Conservation (phyloP, 2,888 invertebrate genomes). For the Papilio gigon region DNA sequence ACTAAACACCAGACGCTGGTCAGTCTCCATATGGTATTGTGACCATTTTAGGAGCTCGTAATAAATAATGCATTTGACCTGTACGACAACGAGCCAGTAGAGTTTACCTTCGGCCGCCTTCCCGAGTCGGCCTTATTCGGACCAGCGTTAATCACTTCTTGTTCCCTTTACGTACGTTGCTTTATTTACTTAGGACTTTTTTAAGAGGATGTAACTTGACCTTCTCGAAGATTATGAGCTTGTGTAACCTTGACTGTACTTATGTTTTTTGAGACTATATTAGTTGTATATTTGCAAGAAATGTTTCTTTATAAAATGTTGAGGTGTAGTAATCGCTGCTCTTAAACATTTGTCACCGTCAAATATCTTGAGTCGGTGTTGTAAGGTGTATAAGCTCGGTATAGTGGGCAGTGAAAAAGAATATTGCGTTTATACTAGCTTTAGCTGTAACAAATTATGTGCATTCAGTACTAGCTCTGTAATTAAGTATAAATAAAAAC, state of each 20-base stretch:
- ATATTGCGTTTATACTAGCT: too few species aligned
- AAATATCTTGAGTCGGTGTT: neutral
- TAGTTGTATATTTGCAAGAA: neutral
- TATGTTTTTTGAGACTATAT: neutral
- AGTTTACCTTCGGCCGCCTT: constrained; percentile 56
- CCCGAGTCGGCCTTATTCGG: constrained; percentile 62
- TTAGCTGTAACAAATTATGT: neutral
- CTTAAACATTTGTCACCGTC: neutral
- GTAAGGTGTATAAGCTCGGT: too few species aligned
- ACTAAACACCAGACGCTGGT: constrained; percentile 58
- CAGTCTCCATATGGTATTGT: constrained; percentile 57
- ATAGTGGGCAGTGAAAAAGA: too few species aligned
- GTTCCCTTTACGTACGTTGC: constrained; percentile 47
- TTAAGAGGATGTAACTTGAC: constrained; percentile 26
- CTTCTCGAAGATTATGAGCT: constrained; percentile 3
- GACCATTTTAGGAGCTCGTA: constrained; percentile 61
- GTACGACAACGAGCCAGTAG: constrained; percentile 54
- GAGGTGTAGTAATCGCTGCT: neutral
- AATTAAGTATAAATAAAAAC: constrained; percentile 32
- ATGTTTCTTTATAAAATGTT: neutral
- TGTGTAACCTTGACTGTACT: neutral
- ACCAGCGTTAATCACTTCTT: constrained; percentile 60
- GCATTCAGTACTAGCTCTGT: neutral
- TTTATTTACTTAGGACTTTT: constrained; percentile 36
- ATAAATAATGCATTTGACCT: constrained; percentile 63